Percentiles rank a stretch among this genome's conserved stretches.
phyloP scores from a whole-genome alignment of 2,888 invertebrate species.

The Notodonta ziczac region DNA sequence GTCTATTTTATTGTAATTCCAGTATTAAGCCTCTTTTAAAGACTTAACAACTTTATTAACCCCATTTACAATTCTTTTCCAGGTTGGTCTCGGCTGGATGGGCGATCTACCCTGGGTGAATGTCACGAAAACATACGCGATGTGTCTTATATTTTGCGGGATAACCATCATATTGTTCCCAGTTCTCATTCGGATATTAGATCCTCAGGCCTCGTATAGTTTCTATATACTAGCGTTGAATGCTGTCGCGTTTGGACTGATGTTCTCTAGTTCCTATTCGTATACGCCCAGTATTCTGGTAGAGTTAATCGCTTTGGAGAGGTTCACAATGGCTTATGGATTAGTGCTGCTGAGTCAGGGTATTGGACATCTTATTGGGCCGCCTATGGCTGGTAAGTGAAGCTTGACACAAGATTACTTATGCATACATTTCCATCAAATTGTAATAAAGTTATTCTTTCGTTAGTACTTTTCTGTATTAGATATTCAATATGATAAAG shows the following conservation, averaged over 20 bases:
- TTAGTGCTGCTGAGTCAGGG: slow-evolving; percentile 95
- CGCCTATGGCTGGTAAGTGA: slow-evolving; percentile 93
- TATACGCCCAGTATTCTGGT: slow-evolving; percentile 96
- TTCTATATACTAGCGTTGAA: slow-evolving; percentile 80
- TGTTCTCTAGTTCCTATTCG: slow-evolving; percentile 96
- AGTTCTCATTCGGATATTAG: slow-evolving; percentile 70
- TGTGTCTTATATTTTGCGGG: slow-evolving; percentile 89
- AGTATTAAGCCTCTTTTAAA: too few species aligned
- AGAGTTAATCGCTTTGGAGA: slow-evolving; percentile 94
- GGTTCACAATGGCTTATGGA: slow-evolving; percentile 97
- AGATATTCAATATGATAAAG: neutral
- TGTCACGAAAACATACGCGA: slow-evolving; percentile 92
- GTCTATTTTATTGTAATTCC: too few species aligned
- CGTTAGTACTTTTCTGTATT: too few species aligned
- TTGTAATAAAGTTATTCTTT: too few species aligned
- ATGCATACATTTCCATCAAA: too few species aligned
- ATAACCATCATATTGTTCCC: slow-evolving; percentile 86
- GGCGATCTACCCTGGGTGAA: slow-evolving; percentile 95
- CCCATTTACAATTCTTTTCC: slow-evolving; percentile 13
- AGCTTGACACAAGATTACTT: neutral
- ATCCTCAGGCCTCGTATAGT: slow-evolving; percentile 64
- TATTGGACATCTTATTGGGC: slow-evolving; percentile 95
- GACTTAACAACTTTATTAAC: neutral
- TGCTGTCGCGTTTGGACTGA: slow-evolving; percentile 92
- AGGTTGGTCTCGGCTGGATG: slow-evolving; percentile 94